Evolutionary conservation across 2,888 invertebrate species (phyloP).

Genomic region (Cephonodes hylas): DNA sequence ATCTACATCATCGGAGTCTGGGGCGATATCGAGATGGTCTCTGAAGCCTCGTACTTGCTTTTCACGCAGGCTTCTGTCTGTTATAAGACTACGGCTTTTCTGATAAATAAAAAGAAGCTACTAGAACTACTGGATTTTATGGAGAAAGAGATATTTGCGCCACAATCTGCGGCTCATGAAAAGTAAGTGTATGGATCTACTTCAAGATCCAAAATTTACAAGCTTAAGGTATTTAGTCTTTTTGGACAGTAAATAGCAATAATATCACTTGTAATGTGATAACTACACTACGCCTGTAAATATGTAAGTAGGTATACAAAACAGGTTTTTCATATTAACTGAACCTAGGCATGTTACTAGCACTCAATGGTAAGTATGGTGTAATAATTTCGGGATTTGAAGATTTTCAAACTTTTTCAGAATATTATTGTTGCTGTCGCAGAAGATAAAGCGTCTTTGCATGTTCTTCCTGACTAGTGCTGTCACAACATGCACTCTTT

Average conservation of each 20-base stretch:
- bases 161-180: conserved; percentile 46
- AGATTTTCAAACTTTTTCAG: too few species aligned
- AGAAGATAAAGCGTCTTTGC: conserved; percentile 50
- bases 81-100: conserved; percentile 58
- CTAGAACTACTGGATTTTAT: conserved; percentile 44
- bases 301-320: too few species aligned
- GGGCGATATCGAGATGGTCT: conserved; percentile 63
- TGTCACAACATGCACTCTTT: conserved; percentile 53
- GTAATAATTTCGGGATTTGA: too few species aligned
- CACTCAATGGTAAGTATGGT: too few species aligned
- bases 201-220: too few species aligned
- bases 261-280: too few species aligned
- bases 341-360: too few species aligned
- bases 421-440: conserved; percentile 42
- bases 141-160: conserved; percentile 45
- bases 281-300: too few species aligned
- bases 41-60: conserved; percentile 61
- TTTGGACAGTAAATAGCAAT: too few species aligned
- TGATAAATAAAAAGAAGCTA: conserved; percentile 48
- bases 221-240: too few species aligned
- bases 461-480: conserved; percentile 56
- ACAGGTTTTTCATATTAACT: too few species aligned
- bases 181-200: too few species aligned
- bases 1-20: conserved; percentile 58
- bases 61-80: conserved; percentile 68